Conservation (phyloP, 2,888 invertebrate genomes). For the Panopea generosa region DNA sequence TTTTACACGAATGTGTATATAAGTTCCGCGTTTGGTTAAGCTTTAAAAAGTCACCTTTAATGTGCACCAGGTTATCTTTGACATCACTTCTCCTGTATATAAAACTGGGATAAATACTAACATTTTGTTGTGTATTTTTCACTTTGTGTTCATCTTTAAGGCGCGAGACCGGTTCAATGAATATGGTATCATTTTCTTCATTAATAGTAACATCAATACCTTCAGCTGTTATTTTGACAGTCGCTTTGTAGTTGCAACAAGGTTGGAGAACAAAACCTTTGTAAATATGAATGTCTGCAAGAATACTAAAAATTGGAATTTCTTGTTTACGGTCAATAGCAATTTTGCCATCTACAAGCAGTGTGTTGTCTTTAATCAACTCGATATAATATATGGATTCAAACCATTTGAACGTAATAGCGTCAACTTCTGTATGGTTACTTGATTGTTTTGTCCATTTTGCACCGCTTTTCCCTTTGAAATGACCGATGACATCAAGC, state of each 20-base stretch:
- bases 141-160: neutral
- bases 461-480: too few relatives aligned
- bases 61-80: neutral
- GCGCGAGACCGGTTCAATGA: slow-evolving; percentile 40
- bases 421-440: too few relatives aligned
- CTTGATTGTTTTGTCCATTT: too few relatives aligned
- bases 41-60: neutral
- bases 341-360: neutral
- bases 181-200: slow-evolving; percentile 23
- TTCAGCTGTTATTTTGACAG: slow-evolving; percentile 31
- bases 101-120: slow-evolving; percentile 2
- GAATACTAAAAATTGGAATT: neutral
- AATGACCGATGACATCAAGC: too few relatives aligned
- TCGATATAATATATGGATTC: too few relatives aligned
- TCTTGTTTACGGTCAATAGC: neutral
- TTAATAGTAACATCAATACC: slow-evolving; percentile 39
- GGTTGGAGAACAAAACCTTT: neutral
- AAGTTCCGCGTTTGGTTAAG: neutral
- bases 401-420: too few relatives aligned
- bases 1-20: neutral
- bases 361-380: too few relatives aligned
- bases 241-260: slow-evolving; percentile 3
- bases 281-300: neutral
- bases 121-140: too few relatives aligned
- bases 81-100: slow-evolving; percentile 33